A percentile compares a stretch with the other conserved stretches of the same genome.
phyloP scores from a whole-genome alignment of 2,888 invertebrate species.

The Alsophila aescularia region DNA sequence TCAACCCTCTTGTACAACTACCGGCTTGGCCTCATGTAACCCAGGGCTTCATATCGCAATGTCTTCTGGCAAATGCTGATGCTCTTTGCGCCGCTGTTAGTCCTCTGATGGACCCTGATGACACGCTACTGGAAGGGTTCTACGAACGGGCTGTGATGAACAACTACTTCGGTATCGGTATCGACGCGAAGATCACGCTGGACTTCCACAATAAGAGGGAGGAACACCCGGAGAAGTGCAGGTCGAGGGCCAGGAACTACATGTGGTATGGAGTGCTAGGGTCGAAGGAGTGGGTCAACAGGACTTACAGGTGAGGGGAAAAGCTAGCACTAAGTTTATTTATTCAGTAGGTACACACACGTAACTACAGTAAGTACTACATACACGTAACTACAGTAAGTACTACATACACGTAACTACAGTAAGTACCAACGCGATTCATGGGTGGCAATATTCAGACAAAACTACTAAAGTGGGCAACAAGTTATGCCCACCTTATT shows the following conservation, averaged over 20 bases:
- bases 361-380: too few species aligned
- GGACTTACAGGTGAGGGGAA: slow-evolving; percentile 90
- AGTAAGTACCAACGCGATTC: too few species aligned
- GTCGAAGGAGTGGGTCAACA: slow-evolving; percentile 92
- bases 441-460: too few species aligned
- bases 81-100: slow-evolving; percentile 98
- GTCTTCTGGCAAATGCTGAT: slow-evolving; percentile 97
- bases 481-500: too few species aligned
- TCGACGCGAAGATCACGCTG: slow-evolving; percentile 98
- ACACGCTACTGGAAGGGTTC: slow-evolving; percentile 93
- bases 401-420: too few species aligned
- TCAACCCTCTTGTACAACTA: slow-evolving; percentile 93
- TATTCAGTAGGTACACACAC: too few species aligned
- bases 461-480: too few species aligned
- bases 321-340: too few species aligned
- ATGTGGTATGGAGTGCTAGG: slow-evolving; percentile 97
- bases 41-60: slow-evolving; percentile 96
- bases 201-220: slow-evolving; percentile 99
- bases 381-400: too few species aligned
- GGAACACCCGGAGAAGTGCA: slow-evolving; percentile 98
- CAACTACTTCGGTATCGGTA: slow-evolving; percentile 99
- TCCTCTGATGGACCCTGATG: slow-evolving; percentile 96
- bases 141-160: slow-evolving; percentile 99
- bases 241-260: slow-evolving; percentile 96
- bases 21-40: slow-evolving; percentile 94